Evolutionary conservation across 1,140 invertebrate genomes (phyloP), one percentile per base, ranked within the genome.

Genomic region (Ostrea edulis): DNA sequence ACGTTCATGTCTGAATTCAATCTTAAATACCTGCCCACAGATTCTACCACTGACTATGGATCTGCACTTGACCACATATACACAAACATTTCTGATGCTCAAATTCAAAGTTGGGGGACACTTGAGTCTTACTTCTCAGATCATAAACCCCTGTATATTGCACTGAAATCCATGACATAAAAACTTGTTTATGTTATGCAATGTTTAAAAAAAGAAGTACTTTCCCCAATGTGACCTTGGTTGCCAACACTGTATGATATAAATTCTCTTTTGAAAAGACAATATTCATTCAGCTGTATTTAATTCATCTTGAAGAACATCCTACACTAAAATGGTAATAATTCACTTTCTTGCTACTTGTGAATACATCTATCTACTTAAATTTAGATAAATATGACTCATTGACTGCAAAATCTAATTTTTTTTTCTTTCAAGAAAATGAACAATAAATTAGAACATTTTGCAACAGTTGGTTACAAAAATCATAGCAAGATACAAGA

Each of bases 51-150:
- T 68, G 84, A 85, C 65, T 85, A 65, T 52, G 29, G 29, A 29
- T 68, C 58, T 68, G 58, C 84, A 68, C 65, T 85, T 22, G 84
- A 85, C 29, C 58, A 65, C 35, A 85, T 85, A 44, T 85, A 65
- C 20, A 44, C 58, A 35, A 85, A 85, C 35, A 20, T 85, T 52
- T 17, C 17, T 51, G 29, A 68, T 44, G 20, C 58, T 58, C 29
- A 35, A 71, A 85, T 85, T 51, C 17, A 58, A 35, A 58, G 17
- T 51, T 44, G 58, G 44, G 84, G 62, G 58, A 65, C 51, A 68
- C 65, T 85, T 44, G 84, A 85, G 55, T 35, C 55, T 83, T 83
- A 83, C 53, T 83, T 53, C 25, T 83, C 82, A 83, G 82, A 83
- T 54, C 82, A 83, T 83, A 83, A 83, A 25, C 82, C 82, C 22